Evolutionary conservation across 2,888 invertebrate genomes (phyloP).

Genomic region (Drosophila kambysellisi): DNA sequence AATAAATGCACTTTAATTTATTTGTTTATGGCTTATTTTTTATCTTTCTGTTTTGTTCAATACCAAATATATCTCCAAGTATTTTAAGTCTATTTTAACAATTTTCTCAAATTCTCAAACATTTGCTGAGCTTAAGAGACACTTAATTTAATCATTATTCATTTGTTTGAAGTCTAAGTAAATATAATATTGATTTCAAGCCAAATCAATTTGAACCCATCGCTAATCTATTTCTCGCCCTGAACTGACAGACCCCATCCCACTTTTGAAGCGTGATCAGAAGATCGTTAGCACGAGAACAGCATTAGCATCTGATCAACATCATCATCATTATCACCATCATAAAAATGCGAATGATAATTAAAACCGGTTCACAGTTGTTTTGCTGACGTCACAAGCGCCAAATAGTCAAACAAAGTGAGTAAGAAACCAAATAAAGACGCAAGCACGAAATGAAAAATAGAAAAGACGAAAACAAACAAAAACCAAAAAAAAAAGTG

Average conservation of each 20-base stretch:
- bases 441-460: slow-evolving; percentile 21
- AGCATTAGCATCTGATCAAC: slow-evolving; percentile 10
- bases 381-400: slow-evolving; percentile 52
- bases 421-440: slow-evolving; percentile 36
- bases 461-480: slow-evolving; percentile 2
- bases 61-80: not conserved
- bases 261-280: slow-evolving; percentile 19
- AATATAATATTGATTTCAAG: not conserved
- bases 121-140: not conserved
- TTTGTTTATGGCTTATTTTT: too few relatives aligned
- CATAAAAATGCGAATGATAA: slow-evolving; percentile 20
- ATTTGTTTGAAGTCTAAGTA: not conserved
- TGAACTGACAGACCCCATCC: slow-evolving; percentile 2
- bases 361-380: slow-evolving; percentile 26
- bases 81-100: not conserved
- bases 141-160: not conserved
- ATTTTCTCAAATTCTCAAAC: not conserved
- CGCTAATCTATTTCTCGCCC: slow-evolving; percentile 27
- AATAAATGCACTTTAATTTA: too few relatives aligned
- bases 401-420: slow-evolving; percentile 35
- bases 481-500: slow-evolving; percentile 44
- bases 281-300: slow-evolving; percentile 3
- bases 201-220: slow-evolving; percentile 9
- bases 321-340: slow-evolving; percentile 27
- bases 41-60: too few relatives aligned